These are phyloP conservation scores for Patella ulyssiponensis DNA, from an alignment of 2,888 invertebrate genomes.

Conservation along the genomic window DNA sequence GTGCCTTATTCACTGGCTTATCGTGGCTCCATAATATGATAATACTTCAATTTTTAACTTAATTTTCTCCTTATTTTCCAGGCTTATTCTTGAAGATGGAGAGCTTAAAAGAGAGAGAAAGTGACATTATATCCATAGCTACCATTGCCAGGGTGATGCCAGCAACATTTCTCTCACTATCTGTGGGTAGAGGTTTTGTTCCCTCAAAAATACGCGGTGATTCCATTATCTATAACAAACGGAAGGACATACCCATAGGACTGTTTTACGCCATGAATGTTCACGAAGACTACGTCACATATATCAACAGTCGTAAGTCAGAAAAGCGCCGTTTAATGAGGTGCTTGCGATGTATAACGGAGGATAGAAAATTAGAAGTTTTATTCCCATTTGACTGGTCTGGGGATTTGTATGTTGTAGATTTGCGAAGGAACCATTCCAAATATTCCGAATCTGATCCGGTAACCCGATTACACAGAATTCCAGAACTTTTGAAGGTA, in stretches of 20 bases:
- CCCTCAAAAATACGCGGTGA: constrained; percentile 38
- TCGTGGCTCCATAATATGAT: not conserved
- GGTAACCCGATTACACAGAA: constrained; percentile 10
- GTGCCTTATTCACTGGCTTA: not conserved
- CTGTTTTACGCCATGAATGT: constrained; percentile 45
- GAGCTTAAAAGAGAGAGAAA: constrained; percentile 45
- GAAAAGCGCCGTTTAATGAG: constrained; percentile 50
- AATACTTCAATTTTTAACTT: not conserved
- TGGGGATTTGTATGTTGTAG: constrained; percentile 53
- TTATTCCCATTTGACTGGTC: constrained; percentile 51
- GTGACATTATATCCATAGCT: constrained; percentile 42
- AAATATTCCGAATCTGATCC: constrained; percentile 29
- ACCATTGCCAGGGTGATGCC: constrained; percentile 54
- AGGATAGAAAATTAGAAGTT: constrained; percentile 42
- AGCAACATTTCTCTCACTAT: constrained; percentile 40
- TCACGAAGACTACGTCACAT: constrained; percentile 53
- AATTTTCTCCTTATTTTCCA: constrained; percentile 24
- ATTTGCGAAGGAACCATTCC: constrained; percentile 41
- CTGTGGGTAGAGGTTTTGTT: constrained; percentile 41
- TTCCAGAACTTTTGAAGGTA: constrained; percentile 1
- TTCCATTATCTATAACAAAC: constrained; percentile 46
- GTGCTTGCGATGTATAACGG: constrained; percentile 48
- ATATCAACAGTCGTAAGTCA: constrained; percentile 42
- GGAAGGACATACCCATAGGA: constrained; percentile 43
- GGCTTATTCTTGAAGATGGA: constrained; percentile 52